Percentiles rank a stretch among this genome's conserved stretches.
phyloP scores from a whole-genome alignment of 1,140 invertebrate species.

The Apis florea region DNA sequence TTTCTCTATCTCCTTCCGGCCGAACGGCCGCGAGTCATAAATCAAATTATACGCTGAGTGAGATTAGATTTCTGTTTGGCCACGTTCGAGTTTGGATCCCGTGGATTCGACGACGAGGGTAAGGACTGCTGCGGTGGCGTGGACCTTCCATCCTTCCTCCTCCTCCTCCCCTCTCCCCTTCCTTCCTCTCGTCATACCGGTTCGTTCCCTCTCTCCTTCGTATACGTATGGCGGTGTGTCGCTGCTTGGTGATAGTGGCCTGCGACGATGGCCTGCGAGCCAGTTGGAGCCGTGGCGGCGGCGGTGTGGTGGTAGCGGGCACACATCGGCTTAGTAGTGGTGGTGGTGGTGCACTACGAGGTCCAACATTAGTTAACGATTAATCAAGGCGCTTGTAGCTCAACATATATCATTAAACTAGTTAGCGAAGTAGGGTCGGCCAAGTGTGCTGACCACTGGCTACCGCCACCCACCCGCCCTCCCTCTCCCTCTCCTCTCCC shows the following conservation, averaged over 20 bases:
- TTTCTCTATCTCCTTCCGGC: not conserved
- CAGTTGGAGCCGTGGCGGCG: too few species aligned
- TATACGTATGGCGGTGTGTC: slow-evolving; percentile 44
- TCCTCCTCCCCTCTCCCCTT: too few species aligned
- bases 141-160: slow-evolving; percentile 65
- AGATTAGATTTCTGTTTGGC: slow-evolving; percentile 79
- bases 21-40: slow-evolving; percentile 66
- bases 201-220: slow-evolving; percentile 53
- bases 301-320: slow-evolving; percentile 51
- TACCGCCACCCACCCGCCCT: slow-evolving; percentile 65
- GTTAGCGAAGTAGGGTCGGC: slow-evolving; percentile 81
- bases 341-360: slow-evolving; percentile 75
- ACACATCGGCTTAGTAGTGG: not conserved
- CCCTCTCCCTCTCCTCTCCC: slow-evolving; percentile 54
- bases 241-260: slow-evolving; percentile 54
- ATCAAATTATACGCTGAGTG: slow-evolving; percentile 75
- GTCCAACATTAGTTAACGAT: slow-evolving; percentile 81
- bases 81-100: slow-evolving; percentile 66
- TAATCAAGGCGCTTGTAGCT: slow-evolving; percentile 81
- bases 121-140: slow-evolving; percentile 68
- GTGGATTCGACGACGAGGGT: slow-evolving; percentile 69
- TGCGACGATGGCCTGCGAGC: not conserved
- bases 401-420: slow-evolving; percentile 82
- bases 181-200: slow-evolving; percentile 55
- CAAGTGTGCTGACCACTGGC: slow-evolving; percentile 81